Base-by-base conservation (phyloP, 2,797 vertebrate genomes). In the Nothura maculosa region DNA sequence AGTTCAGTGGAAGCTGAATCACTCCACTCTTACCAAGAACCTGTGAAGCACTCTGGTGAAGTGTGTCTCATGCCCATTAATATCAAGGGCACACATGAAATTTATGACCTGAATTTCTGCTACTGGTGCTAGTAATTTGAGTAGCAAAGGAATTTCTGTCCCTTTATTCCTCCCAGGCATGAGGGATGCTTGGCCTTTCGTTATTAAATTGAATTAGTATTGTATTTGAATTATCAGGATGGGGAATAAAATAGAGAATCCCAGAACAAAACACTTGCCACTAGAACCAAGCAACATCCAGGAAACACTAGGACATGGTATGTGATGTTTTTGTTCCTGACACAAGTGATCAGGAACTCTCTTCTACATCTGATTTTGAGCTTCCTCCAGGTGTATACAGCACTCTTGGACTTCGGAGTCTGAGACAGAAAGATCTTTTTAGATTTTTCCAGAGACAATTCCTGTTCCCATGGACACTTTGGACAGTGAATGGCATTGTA, bases 401-500 rank as follows among this genome's bases (percentile, higher is more conserved):
- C 93, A 69, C n/a, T 86, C 45, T 69, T 77, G 12, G 0, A 1
- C 40, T 16, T 57, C 64, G 72, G 80, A 42, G 8, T 64, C 34
- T 50, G 79, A 52, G 68, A n/a, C 7, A 55, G 30, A 27, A 13
- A 52, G 30, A 42, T 16, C 75, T 14, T 55, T 87, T 55, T 18
- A 74, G 85, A 43, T 25, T 84, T 84, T 81, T 84, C 43, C 64
- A 82, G 72, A 38, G 34, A 52, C 87, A 88, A 25, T 50, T 80
- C 2, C 38, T 68, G 25, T 54, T 94, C 38, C 38, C 0, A 0
- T 47, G 74, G 27, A 62, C 88, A 57, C 58, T 93, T 93, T 70
- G 87, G 85, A 96, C 92, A 93, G 87, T 91, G 89, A 86, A 40
- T 30, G 30, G 18, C 78, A 85, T 95, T 96, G 85, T 95, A 93